Evolutionary conservation across 2,797 vertebrate species (phyloP).

Genomic region (Anas flavirostris): DNA sequence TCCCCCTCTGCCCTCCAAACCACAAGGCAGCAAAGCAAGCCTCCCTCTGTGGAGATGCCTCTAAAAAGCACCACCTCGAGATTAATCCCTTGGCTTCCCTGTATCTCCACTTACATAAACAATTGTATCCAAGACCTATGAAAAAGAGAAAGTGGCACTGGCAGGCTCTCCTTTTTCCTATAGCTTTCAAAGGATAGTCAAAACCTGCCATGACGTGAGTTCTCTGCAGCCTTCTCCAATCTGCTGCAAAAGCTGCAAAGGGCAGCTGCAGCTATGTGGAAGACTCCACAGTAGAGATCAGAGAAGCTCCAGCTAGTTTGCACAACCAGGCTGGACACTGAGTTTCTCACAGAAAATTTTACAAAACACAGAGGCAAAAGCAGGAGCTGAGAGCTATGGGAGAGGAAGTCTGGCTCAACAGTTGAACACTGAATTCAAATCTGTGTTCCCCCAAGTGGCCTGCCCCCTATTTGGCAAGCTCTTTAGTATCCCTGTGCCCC

Average conservation of each 20-base stretch:
- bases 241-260: too few relatives aligned
- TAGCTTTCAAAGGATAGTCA: background rate
- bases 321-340: rapidly evolving
- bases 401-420: background rate
- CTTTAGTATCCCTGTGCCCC: background rate
- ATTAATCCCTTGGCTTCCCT: background rate
- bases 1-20: background rate
- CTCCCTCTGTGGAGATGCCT: background rate
- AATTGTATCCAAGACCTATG: background rate
- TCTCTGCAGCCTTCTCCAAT: rapidly evolving
- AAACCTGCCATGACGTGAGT: rapidly evolving
- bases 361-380: background rate
- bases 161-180: background rate
- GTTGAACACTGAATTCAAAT: background rate
- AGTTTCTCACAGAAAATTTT: background rate
- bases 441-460: background rate
- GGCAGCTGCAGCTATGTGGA: background rate
- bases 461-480: background rate
- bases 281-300: background rate
- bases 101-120: background rate
- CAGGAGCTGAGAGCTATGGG: background rate
- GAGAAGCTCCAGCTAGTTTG: background rate
- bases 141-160: background rate
- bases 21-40: background rate
- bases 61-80: background rate